Conservation (phyloP, 2,797 vertebrate genomes). For the Melanotaenia parkinsoni region DNA sequence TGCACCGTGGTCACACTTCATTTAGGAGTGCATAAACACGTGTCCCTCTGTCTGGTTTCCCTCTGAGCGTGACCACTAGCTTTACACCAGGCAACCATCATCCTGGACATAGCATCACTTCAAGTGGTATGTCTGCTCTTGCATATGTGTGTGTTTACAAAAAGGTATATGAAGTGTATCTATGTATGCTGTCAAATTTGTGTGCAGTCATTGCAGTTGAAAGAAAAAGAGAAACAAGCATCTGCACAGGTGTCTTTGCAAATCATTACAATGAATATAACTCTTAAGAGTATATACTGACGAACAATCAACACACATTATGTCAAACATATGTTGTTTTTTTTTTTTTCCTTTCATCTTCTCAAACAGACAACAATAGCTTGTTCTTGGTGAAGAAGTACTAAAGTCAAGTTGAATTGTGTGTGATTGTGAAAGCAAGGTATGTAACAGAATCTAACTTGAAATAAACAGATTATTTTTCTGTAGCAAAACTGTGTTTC, state of each 20-base stretch:
- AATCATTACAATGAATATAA: conserved; percentile 33
- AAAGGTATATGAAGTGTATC: conserved; percentile 18
- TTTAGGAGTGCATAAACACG: conserved; percentile 82
- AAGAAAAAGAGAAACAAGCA: conserved; percentile 6
- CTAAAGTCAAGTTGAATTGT: conserved; percentile 64
- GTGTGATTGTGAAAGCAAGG: conserved; percentile 65
- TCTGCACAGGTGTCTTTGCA: conserved; percentile 3
- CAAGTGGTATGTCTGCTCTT: conserved; percentile 51
- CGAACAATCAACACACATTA: conserved; percentile 26
- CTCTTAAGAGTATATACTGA: conserved; percentile 3
- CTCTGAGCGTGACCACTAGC: conserved; percentile 77
- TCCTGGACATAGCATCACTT: conserved; percentile 64
- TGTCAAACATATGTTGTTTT: conserved; percentile 44
- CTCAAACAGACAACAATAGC: conserved; percentile 50
- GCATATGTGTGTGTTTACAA: conserved; percentile 20
- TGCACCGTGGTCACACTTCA: conserved; percentile 82
- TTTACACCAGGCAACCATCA: conserved; percentile 70
- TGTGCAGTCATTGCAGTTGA: conserved; percentile 6
- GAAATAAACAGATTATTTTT: conserved; percentile 86
- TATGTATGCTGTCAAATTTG: neutral
- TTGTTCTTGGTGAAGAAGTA: conserved; percentile 51
- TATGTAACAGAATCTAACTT: conserved; percentile 81
- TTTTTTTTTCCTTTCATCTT: conserved; percentile 50
- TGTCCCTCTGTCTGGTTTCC: conserved; percentile 82
- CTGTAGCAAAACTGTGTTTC: conserved; percentile 85